A percentile compares a stretch with the other conserved stretches of the same genome.
These are phyloP conservation scores for Drosophila sulfurigaster DNA, from an alignment of 1,140 invertebrate genomes.

Conservation along the genomic window DNA sequence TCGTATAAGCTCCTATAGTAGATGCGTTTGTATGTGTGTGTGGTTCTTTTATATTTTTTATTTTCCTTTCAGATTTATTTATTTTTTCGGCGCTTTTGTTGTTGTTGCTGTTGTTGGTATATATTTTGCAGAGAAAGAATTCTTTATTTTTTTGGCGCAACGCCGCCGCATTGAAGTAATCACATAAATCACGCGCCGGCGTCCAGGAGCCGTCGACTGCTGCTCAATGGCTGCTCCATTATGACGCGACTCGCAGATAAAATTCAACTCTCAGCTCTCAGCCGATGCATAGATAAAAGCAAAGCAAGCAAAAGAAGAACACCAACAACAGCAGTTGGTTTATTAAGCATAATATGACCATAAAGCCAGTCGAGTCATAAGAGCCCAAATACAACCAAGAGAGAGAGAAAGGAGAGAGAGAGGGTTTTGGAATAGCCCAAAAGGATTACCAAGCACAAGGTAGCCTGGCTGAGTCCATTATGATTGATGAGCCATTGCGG, in stretches of 20 bases:
- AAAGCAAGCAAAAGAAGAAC: conserved; percentile 41
- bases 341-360: conserved; percentile 81
- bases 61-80: conserved; percentile 14
- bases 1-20: conserved; percentile 16
- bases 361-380: conserved; percentile 78
- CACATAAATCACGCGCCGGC: conserved; percentile 77
- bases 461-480: conserved; percentile 38
- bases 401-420: background rate
- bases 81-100: background rate
- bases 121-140: conserved; percentile 8
- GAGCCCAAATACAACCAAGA: conserved; percentile 35
- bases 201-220: conserved; percentile 67
- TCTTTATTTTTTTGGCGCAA: conserved; percentile 72
- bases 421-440: conserved; percentile 17
- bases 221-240: conserved; percentile 62
- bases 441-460: conserved; percentile 68
- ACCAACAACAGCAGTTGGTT: conserved; percentile 53
- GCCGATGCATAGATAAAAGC: conserved; percentile 73
- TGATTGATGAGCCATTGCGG: conserved; percentile 80
- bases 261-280: conserved; percentile 36
- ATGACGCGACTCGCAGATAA: conserved; percentile 80
- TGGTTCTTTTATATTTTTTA: conserved; percentile 37
- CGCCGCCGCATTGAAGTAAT: conserved; percentile 82
- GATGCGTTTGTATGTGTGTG: background rate
- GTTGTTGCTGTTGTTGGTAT: background rate